These are phyloP conservation scores for Parnassius smintheus DNA, from an alignment of 2,888 invertebrate genomes.

Conservation along the genomic window DNA sequence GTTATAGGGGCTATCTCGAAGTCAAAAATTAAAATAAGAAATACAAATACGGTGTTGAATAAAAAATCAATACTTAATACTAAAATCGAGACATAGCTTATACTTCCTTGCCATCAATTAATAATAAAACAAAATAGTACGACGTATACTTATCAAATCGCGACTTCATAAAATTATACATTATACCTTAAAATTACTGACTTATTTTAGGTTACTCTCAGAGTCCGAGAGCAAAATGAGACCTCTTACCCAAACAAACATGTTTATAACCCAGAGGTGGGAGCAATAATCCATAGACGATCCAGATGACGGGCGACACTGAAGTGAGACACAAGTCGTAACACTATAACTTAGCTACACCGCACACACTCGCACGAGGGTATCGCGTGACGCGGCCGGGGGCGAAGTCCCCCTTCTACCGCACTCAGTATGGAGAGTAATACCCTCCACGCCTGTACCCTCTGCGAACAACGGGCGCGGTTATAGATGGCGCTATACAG, in stretches of 20 bases:
- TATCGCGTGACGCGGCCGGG: constrained; percentile 42
- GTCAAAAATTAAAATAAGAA: not conserved
- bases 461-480: constrained; percentile 81
- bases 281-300: constrained; percentile 23
- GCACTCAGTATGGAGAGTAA: constrained; percentile 86
- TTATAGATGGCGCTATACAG: constrained; percentile 44
- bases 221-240: constrained; percentile 4
- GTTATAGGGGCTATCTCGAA: constrained; percentile 1
- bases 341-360: constrained; percentile 35
- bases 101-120: constrained; percentile 8
- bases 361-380: constrained; percentile 37
- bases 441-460: constrained; percentile 85
- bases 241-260: constrained; percentile 17
- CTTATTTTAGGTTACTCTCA: constrained; percentile 12
- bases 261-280: constrained; percentile 17
- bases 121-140: constrained; percentile 6
- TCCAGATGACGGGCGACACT: constrained; percentile 18
- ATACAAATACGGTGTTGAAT: constrained; percentile 5
- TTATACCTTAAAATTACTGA: constrained; percentile 10
- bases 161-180: constrained; percentile 6
- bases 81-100: constrained; percentile 14
- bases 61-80: constrained; percentile 16
- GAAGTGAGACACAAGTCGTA: constrained; percentile 13
- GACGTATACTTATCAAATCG: constrained; percentile 7
- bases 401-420: constrained; percentile 47